Conservation (phyloP, 1,140 invertebrate genomes). For the Aphelinus certus region DNA sequence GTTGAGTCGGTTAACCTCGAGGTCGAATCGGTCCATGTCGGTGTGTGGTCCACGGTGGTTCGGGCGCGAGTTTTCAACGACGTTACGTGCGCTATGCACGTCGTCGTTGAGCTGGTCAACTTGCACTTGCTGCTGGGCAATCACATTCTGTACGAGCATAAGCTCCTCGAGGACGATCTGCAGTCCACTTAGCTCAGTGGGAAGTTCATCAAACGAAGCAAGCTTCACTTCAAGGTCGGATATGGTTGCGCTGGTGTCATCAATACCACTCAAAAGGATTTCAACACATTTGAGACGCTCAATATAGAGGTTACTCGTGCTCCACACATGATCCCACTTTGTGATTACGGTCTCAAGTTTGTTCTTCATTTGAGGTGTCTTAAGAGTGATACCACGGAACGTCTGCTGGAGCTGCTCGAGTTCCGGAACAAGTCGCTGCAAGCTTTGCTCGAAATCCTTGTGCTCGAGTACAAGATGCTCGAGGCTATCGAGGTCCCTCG, state of each 20-base stretch:
- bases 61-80: slow-evolving; percentile 85
- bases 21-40: slow-evolving; percentile 93
- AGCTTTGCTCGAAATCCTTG: slow-evolving; percentile 83
- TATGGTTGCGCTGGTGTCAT: slow-evolving; percentile 88
- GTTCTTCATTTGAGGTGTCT: slow-evolving; percentile 90
- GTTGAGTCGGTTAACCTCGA: slow-evolving; percentile 88
- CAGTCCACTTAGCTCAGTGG: slow-evolving; percentile 81
- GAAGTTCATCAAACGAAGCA: slow-evolving; percentile 83
- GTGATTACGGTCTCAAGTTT: slow-evolving; percentile 86
- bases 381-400: slow-evolving; percentile 82
- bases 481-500: slow-evolving; percentile 84
- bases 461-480: slow-evolving; percentile 90
- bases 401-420: slow-evolving; percentile 85
- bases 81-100: slow-evolving; percentile 82
- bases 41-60: slow-evolving; percentile 74
- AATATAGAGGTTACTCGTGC: slow-evolving; percentile 85
- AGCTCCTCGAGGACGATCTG: slow-evolving; percentile 79
- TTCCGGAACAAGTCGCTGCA: slow-evolving; percentile 78
- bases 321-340: slow-evolving; percentile 92
- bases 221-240: slow-evolving; percentile 93
- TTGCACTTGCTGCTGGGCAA: slow-evolving; percentile 83
- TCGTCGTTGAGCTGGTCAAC: slow-evolving; percentile 93
- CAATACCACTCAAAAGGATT: slow-evolving; percentile 86
- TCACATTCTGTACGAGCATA: slow-evolving; percentile 81
- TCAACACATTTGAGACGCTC: slow-evolving; percentile 93